Percentiles rank a stretch among this genome's conserved stretches.
phyloP scores from a whole-genome alignment of 2,113 vertebrate species.

The Cyrtonyx montezumae region DNA sequence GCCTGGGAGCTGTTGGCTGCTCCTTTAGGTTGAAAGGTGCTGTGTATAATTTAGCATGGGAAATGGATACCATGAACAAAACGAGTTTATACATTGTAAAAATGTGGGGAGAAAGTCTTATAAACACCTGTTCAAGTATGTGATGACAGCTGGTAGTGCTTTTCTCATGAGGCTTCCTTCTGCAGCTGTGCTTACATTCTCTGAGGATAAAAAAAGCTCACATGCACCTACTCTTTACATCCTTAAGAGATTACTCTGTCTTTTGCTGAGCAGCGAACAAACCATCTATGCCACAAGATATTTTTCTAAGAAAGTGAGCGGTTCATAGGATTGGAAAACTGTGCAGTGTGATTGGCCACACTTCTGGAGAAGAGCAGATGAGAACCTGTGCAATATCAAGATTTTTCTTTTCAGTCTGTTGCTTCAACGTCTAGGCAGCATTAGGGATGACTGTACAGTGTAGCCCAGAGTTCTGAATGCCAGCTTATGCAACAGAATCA shows the following conservation, averaged over 20 bases:
- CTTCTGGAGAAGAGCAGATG: conserved; percentile 38
- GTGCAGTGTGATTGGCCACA: background rate
- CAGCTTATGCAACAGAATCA: background rate
- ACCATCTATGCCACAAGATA: conserved; percentile 18
- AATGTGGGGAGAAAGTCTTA: conserved; percentile 31
- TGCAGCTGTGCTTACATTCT: conserved; percentile 75
- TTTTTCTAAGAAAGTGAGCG: conserved; percentile 20
- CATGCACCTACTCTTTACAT: conserved; percentile 27
- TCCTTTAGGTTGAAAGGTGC: conserved; percentile 3
- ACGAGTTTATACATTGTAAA: conserved; percentile 37
- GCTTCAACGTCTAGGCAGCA: conserved; percentile 6
- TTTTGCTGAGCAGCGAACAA: conserved; percentile 47
- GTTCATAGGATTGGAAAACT: conserved; percentile 24
- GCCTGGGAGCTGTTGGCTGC: background rate
- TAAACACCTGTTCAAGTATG: conserved; percentile 74
- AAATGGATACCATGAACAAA: conserved; percentile 48
- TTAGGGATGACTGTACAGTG: background rate
- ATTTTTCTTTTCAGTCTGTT: conserved; percentile 39
- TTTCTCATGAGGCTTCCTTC: conserved; percentile 28
- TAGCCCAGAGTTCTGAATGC: background rate
- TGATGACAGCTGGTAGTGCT: conserved; percentile 67
- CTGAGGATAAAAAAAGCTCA: background rate
- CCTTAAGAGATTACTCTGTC: conserved; percentile 48
- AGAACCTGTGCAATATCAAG: background rate
- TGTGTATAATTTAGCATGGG: background rate